Evolutionary conservation across 2,113 vertebrate species (phyloP).

Genomic region (Zootoca vivipara): DNA sequence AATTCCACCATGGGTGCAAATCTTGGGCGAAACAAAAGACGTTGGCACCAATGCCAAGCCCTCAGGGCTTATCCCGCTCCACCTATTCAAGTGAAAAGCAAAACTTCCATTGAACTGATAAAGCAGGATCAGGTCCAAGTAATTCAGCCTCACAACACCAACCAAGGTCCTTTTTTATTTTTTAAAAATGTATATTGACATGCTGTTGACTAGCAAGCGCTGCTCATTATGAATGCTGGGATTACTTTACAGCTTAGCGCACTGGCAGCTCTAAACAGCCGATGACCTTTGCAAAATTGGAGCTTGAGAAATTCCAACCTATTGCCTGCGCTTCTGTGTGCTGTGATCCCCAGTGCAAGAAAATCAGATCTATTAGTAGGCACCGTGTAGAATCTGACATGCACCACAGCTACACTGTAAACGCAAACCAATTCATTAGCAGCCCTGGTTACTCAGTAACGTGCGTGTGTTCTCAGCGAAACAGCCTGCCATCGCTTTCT

Average conservation of each 20-base stretch:
- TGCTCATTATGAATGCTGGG: slow-evolving; percentile 53
- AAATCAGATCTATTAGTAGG: neutral
- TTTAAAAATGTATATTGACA: slow-evolving; percentile 45
- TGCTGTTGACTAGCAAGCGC: slow-evolving; percentile 43
- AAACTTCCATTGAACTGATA: slow-evolving; percentile 34
- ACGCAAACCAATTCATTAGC: neutral
- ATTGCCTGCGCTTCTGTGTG: slow-evolving; percentile 4
- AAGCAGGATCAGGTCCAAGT: slow-evolving; percentile 26
- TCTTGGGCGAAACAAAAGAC: slow-evolving; percentile 30
- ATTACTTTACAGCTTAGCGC: slow-evolving; percentile 43
- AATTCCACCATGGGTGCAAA: slow-evolving; percentile 26
- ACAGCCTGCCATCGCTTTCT: neutral
- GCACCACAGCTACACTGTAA: slow-evolving; percentile 5
- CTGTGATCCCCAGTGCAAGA: slow-evolving; percentile 23
- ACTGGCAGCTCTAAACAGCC: slow-evolving; percentile 36
- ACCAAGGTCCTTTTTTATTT: slow-evolving; percentile 24
- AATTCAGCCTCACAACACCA: slow-evolving; percentile 5
- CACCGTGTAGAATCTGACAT: neutral
- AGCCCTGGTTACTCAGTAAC: neutral
- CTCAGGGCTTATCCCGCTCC: slow-evolving; percentile 17
- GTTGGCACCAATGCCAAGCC: slow-evolving; percentile 18
- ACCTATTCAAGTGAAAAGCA: slow-evolving; percentile 9
- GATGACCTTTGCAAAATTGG: slow-evolving; percentile 43
- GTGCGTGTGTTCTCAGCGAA: slow-evolving; percentile 19
- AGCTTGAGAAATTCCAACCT: slow-evolving; percentile 37